Conservation (phyloP, 2,888 invertebrate genomes). For the Griposia aprilina region DNA sequence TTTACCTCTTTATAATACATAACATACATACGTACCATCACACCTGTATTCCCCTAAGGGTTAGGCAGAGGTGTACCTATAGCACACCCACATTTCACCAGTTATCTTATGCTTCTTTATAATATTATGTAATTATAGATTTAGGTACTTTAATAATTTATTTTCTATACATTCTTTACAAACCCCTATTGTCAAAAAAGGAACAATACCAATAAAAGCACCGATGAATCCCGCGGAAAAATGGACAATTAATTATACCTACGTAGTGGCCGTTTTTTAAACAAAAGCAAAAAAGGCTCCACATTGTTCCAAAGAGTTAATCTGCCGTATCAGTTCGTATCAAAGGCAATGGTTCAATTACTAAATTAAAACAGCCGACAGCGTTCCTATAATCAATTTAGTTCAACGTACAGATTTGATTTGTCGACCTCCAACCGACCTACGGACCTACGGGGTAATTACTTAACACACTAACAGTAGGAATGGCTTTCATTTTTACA, state of each 20-base stretch:
- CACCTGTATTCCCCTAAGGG: too few relatives aligned
- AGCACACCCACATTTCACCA: too few relatives aligned
- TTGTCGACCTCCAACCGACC: conserved; percentile 43
- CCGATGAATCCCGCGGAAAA: neutral
- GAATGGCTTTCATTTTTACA: too few relatives aligned
- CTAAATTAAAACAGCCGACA: conserved; percentile 34
- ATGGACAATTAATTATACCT: conserved; percentile 4
- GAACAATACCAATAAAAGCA: neutral
- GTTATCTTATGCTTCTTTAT: too few relatives aligned
- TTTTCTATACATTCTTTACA: neutral
- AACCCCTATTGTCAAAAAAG: neutral
- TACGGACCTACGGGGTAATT: neutral
- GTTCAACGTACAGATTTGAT: conserved; percentile 43
- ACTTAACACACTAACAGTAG: too few relatives aligned
- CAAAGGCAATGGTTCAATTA: conserved; percentile 39
- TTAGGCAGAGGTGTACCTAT: too few relatives aligned
- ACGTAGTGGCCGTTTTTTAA: neutral
- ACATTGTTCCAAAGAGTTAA: conserved; percentile 21
- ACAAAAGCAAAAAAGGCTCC: conserved; percentile 17
- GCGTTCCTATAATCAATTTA: conserved; percentile 41
- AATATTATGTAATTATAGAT: too few relatives aligned
- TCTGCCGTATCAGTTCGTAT: conserved; percentile 11
- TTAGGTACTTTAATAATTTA: neutral
- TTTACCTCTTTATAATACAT: too few relatives aligned
- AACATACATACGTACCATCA: too few relatives aligned